Percentiles rank a stretch among this genome's conserved stretches.
Evolutionary conservation across 2,113 vertebrate species (phyloP).

Genomic region (Blennius ocellaris): DNA sequence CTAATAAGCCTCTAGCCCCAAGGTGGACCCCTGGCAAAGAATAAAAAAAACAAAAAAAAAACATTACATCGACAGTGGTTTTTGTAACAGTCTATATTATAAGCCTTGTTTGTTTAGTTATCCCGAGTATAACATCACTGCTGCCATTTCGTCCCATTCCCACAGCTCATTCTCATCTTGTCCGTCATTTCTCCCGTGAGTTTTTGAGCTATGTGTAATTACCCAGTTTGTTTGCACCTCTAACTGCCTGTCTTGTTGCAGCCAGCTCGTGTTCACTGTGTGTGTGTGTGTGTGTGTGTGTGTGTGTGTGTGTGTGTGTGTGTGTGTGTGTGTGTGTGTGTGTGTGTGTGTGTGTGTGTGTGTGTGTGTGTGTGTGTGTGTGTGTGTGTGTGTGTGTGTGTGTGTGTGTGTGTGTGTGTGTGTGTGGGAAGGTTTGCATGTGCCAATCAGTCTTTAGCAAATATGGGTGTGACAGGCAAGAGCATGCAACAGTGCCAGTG

Average conservation of each 20-base stretch:
- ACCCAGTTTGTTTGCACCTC: conserved; percentile 80
- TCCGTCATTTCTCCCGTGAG: conserved; percentile 73
- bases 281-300: conserved; percentile 1
- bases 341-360: conserved; percentile 15
- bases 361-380: background rate
- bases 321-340: conserved; percentile 14
- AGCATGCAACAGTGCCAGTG: conserved; percentile 61
- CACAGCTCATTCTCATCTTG: conserved; percentile 77
- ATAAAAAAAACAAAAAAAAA: conserved; percentile 14
- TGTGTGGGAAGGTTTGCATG: conserved; percentile 27
- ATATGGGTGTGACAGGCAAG: conserved; percentile 62
- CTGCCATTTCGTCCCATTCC: conserved; percentile 56
- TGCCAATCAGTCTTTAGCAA: conserved; percentile 69
- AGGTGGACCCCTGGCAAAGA: conserved; percentile 50
- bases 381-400: no score
- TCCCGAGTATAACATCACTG: conserved; percentile 59
- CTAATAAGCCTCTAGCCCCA: conserved; percentile 44
- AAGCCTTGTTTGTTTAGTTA: conserved; percentile 63
- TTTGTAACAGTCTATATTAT: conserved; percentile 52
- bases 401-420: background rate
- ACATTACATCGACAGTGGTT: conserved; percentile 34
- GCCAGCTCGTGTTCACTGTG: conserved; percentile 58
- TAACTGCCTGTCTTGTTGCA: conserved; percentile 65
- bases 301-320: conserved; percentile 28
- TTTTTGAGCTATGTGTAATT: conserved; percentile 80